Evolutionary conservation across 2,888 invertebrate species (phyloP).

Genomic region (Andricus curvator): DNA sequence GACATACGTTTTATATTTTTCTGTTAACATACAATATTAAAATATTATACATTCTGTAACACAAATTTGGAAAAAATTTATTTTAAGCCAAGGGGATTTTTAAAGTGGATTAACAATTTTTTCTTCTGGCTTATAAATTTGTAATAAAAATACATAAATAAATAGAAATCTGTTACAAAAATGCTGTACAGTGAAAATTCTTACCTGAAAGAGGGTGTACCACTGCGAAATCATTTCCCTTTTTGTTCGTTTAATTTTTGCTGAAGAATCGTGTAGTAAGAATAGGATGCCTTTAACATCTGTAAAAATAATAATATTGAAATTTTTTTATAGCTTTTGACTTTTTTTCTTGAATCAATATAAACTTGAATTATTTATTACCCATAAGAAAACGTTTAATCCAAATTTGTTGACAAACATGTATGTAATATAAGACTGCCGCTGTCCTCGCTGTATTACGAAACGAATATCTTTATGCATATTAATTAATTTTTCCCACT

Average conservation of each 20-base stretch:
- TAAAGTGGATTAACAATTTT: background rate
- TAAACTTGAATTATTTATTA: slow-evolving; percentile 34
- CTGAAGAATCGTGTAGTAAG: slow-evolving; percentile 40
- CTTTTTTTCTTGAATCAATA: background rate
- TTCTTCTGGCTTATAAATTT: background rate
- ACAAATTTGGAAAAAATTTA: background rate
- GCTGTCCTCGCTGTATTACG: slow-evolving; percentile 34
- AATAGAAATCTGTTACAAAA: background rate
- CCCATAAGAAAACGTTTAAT: slow-evolving; percentile 40
- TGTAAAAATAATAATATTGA: slow-evolving; percentile 12
- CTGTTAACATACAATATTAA: background rate
- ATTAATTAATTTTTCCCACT: slow-evolving; percentile 4
- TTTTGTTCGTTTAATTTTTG: slow-evolving; percentile 36
- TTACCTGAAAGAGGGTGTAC: background rate
- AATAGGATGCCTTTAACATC: slow-evolving; percentile 43
- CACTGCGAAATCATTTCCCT: background rate
- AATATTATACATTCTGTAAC: background rate
- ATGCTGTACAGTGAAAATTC: too few species aligned
- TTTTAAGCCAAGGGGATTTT: background rate
- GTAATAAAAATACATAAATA: background rate
- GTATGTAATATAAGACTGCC: background rate
- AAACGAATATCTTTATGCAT: slow-evolving; percentile 28
- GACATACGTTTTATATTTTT: background rate
- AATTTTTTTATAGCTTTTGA: background rate
- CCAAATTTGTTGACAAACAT: slow-evolving; percentile 35